phyloP scores from a whole-genome alignment of 2,113 vertebrate genomes.

The Xenotilapia caudafasciata region DNA sequence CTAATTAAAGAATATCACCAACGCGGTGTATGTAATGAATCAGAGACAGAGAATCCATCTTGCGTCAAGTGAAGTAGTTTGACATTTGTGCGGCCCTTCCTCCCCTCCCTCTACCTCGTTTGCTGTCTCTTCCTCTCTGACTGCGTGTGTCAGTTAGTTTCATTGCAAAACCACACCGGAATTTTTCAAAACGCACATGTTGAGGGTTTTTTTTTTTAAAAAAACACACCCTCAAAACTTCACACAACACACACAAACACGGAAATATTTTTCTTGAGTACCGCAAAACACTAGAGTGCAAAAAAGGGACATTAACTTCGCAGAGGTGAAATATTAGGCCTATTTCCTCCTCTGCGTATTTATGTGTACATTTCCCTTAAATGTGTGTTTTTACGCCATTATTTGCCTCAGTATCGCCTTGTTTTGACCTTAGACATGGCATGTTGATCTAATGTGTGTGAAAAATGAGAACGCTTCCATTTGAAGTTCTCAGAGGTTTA shows the following conservation, averaged over 20 bases:
- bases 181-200: conserved; percentile 51
- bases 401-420: not conserved
- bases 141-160: conserved; percentile 30
- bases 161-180: conserved; percentile 71
- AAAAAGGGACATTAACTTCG: not conserved
- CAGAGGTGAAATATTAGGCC: not conserved
- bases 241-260: not conserved
- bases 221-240: not conserved
- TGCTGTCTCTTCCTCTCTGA: conserved; percentile 45
- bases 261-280: not conserved
- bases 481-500: not conserved
- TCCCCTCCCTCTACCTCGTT: conserved; percentile 11
- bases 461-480: not conserved
- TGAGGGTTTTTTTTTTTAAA: not conserved
- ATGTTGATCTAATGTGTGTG: not conserved
- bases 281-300: not conserved
- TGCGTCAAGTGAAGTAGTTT: conserved; percentile 26
- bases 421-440: not conserved
- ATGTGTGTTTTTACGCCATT: not conserved
- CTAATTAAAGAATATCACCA: conserved; percentile 34
- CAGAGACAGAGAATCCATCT: conserved; percentile 27
- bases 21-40: not conserved
- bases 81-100: conserved; percentile 43
- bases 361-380: not conserved
- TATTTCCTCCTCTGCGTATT: not conserved